These are phyloP conservation scores for Drosophila elegans DNA, from an alignment of 1,140 invertebrate species.

Conservation along the genomic window DNA sequence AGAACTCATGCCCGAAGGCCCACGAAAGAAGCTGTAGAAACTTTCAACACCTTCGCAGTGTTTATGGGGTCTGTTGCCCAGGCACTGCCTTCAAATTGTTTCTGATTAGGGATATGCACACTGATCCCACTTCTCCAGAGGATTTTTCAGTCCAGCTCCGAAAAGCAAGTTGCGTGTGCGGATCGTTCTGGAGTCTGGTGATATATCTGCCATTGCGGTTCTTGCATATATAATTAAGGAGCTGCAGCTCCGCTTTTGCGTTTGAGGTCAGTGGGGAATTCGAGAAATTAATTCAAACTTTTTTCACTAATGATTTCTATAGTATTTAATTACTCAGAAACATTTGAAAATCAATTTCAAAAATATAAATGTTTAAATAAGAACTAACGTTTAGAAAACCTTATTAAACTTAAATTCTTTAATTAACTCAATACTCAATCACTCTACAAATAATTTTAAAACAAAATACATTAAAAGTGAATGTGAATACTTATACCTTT, in stretches of 20 bases:
- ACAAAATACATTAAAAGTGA: too few species aligned
- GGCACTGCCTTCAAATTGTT: slow-evolving; percentile 59
- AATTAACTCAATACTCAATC: too few species aligned
- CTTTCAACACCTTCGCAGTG: slow-evolving; percentile 80
- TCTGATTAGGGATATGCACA: slow-evolving; percentile 62
- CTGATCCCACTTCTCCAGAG: slow-evolving; percentile 22
- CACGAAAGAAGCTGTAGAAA: slow-evolving; percentile 42
- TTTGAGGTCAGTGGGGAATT: slow-evolving; percentile 39
- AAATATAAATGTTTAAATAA: not conserved
- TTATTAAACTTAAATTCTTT: too few species aligned
- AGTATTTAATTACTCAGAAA: not conserved
- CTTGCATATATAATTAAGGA: slow-evolving; percentile 78
- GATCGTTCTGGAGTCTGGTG: slow-evolving; percentile 52
- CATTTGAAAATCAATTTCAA: not conserved
- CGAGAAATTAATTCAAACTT: not conserved
- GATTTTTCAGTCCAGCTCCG: slow-evolving; percentile 3
- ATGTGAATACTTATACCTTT: too few species aligned
- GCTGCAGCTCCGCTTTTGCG: slow-evolving; percentile 15
- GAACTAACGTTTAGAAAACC: too few species aligned
- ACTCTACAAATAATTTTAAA: too few species aligned
- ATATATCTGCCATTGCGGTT: slow-evolving; percentile 72
- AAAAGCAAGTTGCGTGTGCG: slow-evolving; percentile 34
- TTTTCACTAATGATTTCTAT: not conserved
- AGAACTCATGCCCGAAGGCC: slow-evolving; percentile 47
- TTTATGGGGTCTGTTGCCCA: slow-evolving; percentile 46